Conservation (phyloP, 1,140 invertebrate genomes). For the Rhopalosiphum padi region DNA sequence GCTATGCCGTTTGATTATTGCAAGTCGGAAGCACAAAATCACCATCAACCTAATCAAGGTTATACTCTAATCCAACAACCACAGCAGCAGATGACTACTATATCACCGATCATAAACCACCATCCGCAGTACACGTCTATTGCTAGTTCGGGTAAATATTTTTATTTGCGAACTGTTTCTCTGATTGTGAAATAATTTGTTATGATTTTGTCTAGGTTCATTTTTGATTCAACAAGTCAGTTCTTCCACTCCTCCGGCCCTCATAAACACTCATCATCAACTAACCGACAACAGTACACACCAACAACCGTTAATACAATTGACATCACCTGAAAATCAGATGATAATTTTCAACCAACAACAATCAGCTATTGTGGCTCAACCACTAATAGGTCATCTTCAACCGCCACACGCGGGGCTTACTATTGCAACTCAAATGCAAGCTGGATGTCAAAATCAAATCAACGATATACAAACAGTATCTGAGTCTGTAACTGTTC, state of each 20-base stretch:
- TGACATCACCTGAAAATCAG: constrained; percentile 47
- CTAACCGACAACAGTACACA: not conserved
- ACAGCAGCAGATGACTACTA: constrained; percentile 41
- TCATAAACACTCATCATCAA: constrained; percentile 45
- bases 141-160: constrained; percentile 48
- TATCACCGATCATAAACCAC: constrained; percentile 46
- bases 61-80: constrained; percentile 48
- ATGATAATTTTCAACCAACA: constrained; percentile 55
- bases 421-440: constrained; percentile 27
- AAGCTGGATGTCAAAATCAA: constrained; percentile 37
- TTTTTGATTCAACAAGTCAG: constrained; percentile 45
- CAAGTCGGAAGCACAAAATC: constrained; percentile 27
- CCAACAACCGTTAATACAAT: constrained; percentile 37
- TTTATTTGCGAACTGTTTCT: not conserved
- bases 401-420: constrained; percentile 1
- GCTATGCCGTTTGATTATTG: constrained; percentile 52
- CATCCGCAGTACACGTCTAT: constrained; percentile 51
- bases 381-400: constrained; percentile 34
- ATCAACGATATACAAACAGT: constrained; percentile 51
- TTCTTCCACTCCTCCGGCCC: constrained; percentile 40
- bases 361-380: constrained; percentile 38
- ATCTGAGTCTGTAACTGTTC: constrained; percentile 42
- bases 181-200: not conserved
- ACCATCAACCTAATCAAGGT: constrained; percentile 47
- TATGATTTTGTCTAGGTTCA: constrained; percentile 10